Percentiles rank a stretch among this genome's conserved stretches.
These are phyloP conservation scores for Poecilobothrus nobilitatus DNA, from an alignment of 2,888 invertebrate genomes.

Conservation along the genomic window DNA sequence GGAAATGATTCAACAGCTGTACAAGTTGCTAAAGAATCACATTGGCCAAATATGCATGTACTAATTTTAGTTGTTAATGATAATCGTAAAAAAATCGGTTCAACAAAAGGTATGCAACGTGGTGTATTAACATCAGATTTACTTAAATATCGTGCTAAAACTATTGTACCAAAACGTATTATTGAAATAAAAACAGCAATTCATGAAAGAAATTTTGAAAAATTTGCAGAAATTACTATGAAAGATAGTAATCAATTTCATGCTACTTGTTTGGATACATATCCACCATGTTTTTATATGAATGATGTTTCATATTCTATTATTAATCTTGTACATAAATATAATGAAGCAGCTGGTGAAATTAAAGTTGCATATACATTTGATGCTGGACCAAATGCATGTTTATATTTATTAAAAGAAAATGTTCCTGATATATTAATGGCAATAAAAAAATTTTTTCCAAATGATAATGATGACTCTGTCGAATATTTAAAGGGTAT, in stretches of 20 bases:
- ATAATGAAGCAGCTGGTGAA: conserved; percentile 61
- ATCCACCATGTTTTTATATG: conserved; percentile 89
- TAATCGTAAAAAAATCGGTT: conserved; percentile 70
- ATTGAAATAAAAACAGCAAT: conserved; percentile 47
- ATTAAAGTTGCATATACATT: conserved; percentile 87
- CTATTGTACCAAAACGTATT: conserved; percentile 65
- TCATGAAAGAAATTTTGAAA: conserved; percentile 60
- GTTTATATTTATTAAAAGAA: conserved; percentile 71
- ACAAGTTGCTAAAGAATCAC: conserved; percentile 60
- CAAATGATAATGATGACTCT: conserved; percentile 45
- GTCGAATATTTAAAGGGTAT: conserved; percentile 53
- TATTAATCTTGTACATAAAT: conserved; percentile 69
- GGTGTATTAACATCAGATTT: conserved; percentile 74
- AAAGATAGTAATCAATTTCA: conserved; percentile 96
- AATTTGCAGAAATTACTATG: conserved; percentile 92
- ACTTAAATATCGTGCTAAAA: conserved; percentile 61
- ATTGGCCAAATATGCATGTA: conserved; percentile 88
- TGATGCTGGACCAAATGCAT: conserved; percentile 97
- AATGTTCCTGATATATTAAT: conserved; percentile 61
- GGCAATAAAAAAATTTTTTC: conserved; percentile 64
- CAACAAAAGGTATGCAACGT: conserved; percentile 82
- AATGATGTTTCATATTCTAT: conserved; percentile 79
- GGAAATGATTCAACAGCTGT: conserved; percentile 71
- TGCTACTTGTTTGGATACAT: conserved; percentile 85
- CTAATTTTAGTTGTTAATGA: conserved; percentile 84